Base-by-base conservation (phyloP, 2,113 vertebrate species). In the Bombycilla garrulus region DNA sequence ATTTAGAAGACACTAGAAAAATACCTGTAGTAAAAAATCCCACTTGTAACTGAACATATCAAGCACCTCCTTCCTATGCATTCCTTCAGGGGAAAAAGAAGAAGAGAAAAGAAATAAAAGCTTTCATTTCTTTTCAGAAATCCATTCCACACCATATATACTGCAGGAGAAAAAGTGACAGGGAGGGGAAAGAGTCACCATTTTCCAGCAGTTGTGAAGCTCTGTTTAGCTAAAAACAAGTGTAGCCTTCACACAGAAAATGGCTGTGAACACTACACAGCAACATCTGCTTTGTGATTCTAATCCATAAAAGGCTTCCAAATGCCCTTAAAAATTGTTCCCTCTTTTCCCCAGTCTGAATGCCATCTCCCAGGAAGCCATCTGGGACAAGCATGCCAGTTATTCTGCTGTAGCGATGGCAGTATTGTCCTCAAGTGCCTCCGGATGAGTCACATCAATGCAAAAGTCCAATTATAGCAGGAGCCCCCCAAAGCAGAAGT, bases 351-450 rank as follows among this genome's bases (percentile, higher is more conserved):
- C 90, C 85, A 81, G 47, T 18, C 93, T 94, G 95, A 94, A 88
- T 93, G 90, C 89, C 88, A 88, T 83, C 90, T 93, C 82, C 51
- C 92, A 93, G 90, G 88, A 95, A 93, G 90, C 93, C 95, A 95
- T 93, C 85, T 95, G 96, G 95, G 96, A 94, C 74, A 92, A 65
- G 67, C 84, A 82, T 48, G 53, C 90, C 93, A 92, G 87, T 65
- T 84, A 82, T 85, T 85, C 91, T 87, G 91, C 91, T 81, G 53
- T 29, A 92, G 79, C 11, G 7, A 81, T 57, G 88, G 92, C 92
- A 60, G 90, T 15, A 93, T 93, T 90, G 93, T 94, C 96, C 96
- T 97, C 92, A 60, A 95, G 95, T 94, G 94, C 92, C 87, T 95
- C 81, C 14, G 92, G 79, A 93, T 96, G 95, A 97, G 92, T 93